phyloP scores from a whole-genome alignment of 2,113 vertebrate genomes.

The Hypanus sabinus region DNA sequence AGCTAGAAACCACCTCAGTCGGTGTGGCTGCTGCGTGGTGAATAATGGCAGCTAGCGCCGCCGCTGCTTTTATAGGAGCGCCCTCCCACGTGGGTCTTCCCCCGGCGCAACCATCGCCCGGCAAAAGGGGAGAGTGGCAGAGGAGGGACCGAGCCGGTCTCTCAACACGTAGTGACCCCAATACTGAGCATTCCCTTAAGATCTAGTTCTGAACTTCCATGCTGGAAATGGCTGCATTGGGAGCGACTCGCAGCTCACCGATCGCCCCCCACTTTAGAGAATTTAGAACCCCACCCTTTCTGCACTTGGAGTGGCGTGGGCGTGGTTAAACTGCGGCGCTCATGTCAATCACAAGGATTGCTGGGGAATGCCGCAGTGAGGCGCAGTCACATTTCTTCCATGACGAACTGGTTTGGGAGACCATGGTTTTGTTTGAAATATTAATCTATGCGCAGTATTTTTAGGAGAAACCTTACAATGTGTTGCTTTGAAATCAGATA shows the following conservation, averaged over 20 bases:
- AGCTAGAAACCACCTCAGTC: neutral
- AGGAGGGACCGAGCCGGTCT: neutral
- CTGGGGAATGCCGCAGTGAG: constrained; percentile 5
- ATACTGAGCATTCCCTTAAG: neutral
- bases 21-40: neutral
- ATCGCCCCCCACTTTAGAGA: neutral
- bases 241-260: neutral
- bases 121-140: neutral
- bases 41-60: neutral
- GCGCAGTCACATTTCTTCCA: neutral
- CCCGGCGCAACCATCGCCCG: neutral
- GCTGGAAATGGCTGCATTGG: fast-evolving
- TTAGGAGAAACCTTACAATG: too few relatives aligned
- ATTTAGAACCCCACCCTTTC: neutral
- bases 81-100: neutral
- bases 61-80: neutral
- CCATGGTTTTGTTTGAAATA: too few relatives aligned
- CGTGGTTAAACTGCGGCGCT: neutral
- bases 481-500: too few relatives aligned
- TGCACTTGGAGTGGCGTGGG: neutral
- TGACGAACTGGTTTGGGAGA: neutral
- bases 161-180: neutral
- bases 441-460: too few relatives aligned
- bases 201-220: fast-evolving
- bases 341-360: neutral